Evolutionary conservation across 2,888 invertebrate genomes (phyloP), one percentile per base, ranked within the genome.

Genomic region (Thecophora atra): DNA sequence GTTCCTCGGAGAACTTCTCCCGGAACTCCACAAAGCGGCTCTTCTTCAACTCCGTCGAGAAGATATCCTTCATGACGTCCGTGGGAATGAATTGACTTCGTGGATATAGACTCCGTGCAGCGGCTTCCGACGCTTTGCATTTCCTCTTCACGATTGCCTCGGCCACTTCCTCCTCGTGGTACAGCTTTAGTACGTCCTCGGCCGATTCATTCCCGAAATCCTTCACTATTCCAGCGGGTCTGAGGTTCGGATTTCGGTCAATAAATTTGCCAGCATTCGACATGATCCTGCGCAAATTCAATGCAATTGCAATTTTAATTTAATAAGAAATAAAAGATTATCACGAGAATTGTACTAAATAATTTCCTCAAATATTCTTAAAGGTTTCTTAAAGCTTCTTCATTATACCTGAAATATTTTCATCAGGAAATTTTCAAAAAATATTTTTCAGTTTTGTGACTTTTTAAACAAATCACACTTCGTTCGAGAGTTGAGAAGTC

Each of bases 1-100:
- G 76, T 6, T 83, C 81, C 74, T 85, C 85, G 3, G 79, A 80
- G 73, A 85, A 81, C 56, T 79, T 78, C 63, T 85, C 85, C 58
- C 79, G 82, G 70, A 85, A 85, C 13, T 75, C 75, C 0, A 78
- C 63, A 66, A 85, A 85, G 1, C 82, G 83, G 1, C 82, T 81
- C 73, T 84, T 85, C n/a, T 78, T 75, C 15, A 78, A 73, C 58
- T 84, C 83, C 0, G 79, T 73, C 58, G 77, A 75, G 4, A 84
- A 6, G 13, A 84, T 47, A 17, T 84, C 81, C 11, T 78, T 78
- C 3, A 84, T 42, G 62, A 70, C 77, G 3, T 65, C 52, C 0
- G 13, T 69, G 0, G 80, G 82, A 26, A 82, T 66, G 26, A 70
- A 69, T 13, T 66, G 79, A 5, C 76, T 68, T 52, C 65, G 70